Evolutionary conservation across 2,888 invertebrate species (phyloP).

Genomic region (Cosmia pyralina): DNA sequence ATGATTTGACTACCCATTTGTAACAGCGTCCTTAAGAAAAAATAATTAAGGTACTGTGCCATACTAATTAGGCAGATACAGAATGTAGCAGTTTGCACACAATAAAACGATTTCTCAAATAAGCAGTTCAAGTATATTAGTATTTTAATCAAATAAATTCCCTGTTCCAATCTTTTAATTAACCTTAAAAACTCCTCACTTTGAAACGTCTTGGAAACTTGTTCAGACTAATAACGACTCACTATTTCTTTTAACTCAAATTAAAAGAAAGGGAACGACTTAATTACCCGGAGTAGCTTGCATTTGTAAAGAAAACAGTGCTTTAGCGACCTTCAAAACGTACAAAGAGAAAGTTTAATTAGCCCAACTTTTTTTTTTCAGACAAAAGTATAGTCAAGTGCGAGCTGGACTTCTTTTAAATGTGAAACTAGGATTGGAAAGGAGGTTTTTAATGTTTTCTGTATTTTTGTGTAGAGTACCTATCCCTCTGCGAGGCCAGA

Average conservation of each 20-base stretch:
- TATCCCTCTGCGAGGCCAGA: too few species aligned
- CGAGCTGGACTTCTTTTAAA: too few species aligned
- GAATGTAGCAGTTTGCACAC: too few species aligned
- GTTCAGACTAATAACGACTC: constrained; percentile 27
- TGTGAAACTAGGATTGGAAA: not conserved
- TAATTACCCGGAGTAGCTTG: constrained; percentile 46
- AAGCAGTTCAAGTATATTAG: too few species aligned
- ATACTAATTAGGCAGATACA: too few species aligned
- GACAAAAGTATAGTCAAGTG: too few species aligned
- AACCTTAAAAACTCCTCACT: not conserved
- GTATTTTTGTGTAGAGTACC: not conserved
- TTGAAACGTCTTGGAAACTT: not conserved
- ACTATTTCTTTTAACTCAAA: constrained; percentile 42
- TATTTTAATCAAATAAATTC: not conserved
- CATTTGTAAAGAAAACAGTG: constrained; percentile 47
- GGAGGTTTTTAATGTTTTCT: not conserved
- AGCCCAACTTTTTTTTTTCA: constrained; percentile 22
- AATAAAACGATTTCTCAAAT: too few species aligned
- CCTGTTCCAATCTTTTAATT: constrained; percentile 5
- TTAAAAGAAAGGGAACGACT: constrained; percentile 40
- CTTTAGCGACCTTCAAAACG: constrained; percentile 19
- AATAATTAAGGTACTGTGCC: too few species aligned
- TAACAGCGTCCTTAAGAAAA: too few species aligned
- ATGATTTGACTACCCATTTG: too few species aligned
- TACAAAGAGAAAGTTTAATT: constrained; percentile 52